Evolutionary conservation across 2,113 vertebrate genomes (phyloP), one percentile per base, ranked within the genome.

Genomic region (Crocuta crocuta): DNA sequence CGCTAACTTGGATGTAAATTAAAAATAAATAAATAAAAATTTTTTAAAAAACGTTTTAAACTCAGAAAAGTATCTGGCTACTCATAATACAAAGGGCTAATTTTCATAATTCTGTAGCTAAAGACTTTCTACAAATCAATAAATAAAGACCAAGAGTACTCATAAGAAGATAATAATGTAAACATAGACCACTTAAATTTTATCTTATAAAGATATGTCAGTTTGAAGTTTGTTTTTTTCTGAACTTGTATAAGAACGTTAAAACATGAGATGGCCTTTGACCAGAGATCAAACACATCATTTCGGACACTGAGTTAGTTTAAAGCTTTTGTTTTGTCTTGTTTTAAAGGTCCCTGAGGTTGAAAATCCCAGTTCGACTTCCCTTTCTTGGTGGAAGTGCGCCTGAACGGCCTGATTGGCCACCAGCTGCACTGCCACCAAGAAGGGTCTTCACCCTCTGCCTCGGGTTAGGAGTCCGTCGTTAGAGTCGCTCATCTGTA

Each of bases 241-340:
- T 45, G 53, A 16, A 4, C 70, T 33, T 33, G 86, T n/a, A 24
- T 21, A 48, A 19, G 53, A 76, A 33, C 28, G 0, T 10, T 23
- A 15, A 9, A 66, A 53, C 12, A 17, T 0, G 6, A 26, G n/a
- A 33, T 10, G 17, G 71, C 26, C 55, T 55, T 43, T 43, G 76
- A 15, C 26, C 28, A 23, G 76, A 89, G 39, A n/a, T 26, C 13
- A 2, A 11, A 35, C 21, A 2, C 0, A 1, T 43, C 12, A 0
- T n/a, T 63, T 48, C 7, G 19, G 55, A 63, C 28, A 7, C 19
- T 91, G 7, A 0, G 2, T 7, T 43, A 26, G 26, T 33, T 31
- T 43, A 24, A 12, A 16, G n/a, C 19, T 48, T 31, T 50, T 5
- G 4, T 19, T 65, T 7, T 16, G 26, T 10, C 3, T 39, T 33